Base-by-base conservation (phyloP, 2,797 vertebrate species). In the Sebastes hubbsi region DNA sequence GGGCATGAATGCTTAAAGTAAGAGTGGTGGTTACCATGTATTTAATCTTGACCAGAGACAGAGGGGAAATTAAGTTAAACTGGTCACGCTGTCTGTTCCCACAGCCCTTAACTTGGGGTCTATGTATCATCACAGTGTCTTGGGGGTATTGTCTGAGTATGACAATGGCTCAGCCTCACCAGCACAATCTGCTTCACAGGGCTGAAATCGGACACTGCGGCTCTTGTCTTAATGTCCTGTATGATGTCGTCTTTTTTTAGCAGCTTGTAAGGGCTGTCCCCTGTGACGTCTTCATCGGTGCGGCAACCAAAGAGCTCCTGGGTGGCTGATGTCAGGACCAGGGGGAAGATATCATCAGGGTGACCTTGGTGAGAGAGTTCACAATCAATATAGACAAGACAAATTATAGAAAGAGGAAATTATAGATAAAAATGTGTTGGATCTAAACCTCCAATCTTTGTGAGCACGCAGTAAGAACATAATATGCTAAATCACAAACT, bases 161-260 rank as follows among this genome's bases (percentile, higher is more conserved):
- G 42, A 81, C 70, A 91, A 75, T 85, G 78, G 71, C 24, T 67
- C 78, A 91, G 88, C 63, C 92, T 92, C 93, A 98, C 98, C 88
- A 92, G 88, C 59, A 99, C 85, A 55, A 94, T 38, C 85, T 96
- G 96, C 95, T 96, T 99, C 81, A 96, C 38, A 7, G 97, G 97
- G 64, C 97, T 89, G 95, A 99, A 99, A 92, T 99, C 99, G 2
- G 98, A 99, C 87, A 97, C 86, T 0, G 96, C 95, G 0, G 96
- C 97, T 94, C 97, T 97, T 38, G 65, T 95, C 78, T 87, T 95
- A 63, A 99, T 92, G 86, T 99, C 98, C 78, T 95, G 91, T 64
- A 98, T 81, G 66, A 99, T 96, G 59, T 96, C 94, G n/a, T 96
- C 96, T 90, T 97, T 99, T 87, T 91, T 96, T 88, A 99, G 91